Conservation (phyloP, 2,113 vertebrate species). For the Sakesphorus luctuosus region DNA sequence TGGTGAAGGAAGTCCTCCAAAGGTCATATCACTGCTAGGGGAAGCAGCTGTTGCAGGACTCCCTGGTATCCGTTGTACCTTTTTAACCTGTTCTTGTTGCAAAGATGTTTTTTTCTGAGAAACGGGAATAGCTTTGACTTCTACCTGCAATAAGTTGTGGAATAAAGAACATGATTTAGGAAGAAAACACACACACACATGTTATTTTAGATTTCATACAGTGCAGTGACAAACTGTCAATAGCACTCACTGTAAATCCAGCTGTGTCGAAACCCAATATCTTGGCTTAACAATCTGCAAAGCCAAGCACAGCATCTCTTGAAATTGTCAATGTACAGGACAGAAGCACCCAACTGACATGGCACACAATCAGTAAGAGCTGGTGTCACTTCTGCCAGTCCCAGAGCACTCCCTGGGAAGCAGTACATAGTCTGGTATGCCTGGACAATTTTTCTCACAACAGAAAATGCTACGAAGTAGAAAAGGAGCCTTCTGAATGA, state of each 20-base stretch:
- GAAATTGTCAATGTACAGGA: background rate
- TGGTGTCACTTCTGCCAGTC: background rate
- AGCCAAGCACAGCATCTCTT: background rate
- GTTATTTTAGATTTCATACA: background rate
- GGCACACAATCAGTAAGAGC: background rate
- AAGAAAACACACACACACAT: background rate
- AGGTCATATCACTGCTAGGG: constrained; percentile 87
- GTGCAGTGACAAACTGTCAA: background rate
- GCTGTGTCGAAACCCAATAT: background rate
- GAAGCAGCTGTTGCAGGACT: constrained; percentile 78
- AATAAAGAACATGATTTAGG: background rate
- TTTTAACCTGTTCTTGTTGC: constrained; percentile 90
- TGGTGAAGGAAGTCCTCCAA: constrained; percentile 92
- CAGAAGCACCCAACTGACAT: background rate
- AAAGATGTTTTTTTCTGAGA: constrained; percentile 94
- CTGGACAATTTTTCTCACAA: background rate
- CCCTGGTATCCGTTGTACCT: constrained; percentile 88
- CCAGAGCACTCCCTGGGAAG: background rate
- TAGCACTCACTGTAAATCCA: background rate
- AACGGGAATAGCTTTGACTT: constrained; percentile 97
- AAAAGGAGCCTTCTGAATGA: background rate
- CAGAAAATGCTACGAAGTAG: background rate
- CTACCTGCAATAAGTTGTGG: constrained; percentile 80
- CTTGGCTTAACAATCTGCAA: background rate
- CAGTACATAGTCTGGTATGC: background rate